Base-by-base conservation (phyloP, 2,797 vertebrate species). In the Microchirus variegatus region DNA sequence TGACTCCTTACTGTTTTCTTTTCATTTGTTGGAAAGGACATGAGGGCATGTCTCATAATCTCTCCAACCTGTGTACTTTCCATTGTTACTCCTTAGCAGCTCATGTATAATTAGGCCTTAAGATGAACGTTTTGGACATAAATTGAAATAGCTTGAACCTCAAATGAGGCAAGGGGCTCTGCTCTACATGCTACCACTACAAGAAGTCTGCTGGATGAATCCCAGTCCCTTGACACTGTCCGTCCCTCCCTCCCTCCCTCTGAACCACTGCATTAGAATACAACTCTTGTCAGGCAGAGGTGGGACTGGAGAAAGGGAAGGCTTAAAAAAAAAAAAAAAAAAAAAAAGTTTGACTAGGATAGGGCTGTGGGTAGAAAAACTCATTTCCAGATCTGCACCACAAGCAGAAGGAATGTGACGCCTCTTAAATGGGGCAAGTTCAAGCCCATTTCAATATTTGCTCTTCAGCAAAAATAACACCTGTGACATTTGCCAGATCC, bases 381-480 rank as follows among this genome's bases (percentile, higher is more conserved):
- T 81, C 47, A 89, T 89, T 91, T 90, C 72, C 70, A 87, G 86
- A 89, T 87, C 77, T 92, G 91, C 90, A 90, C 76, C 86, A 87
- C 85, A 84, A 89, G 91, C 90, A 90, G 80, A 92, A 85, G 70
- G 42, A 54, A 77, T 79, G 74, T 11, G 10, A 26, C 67, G 60
- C 63, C 68, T 68, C 67, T 82, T 75, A 71, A 86, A 80, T 51
- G 47, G 72, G 63, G 74, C 74, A 64, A 76, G 80, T 88, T 90
- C 84, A 86, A 82, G 80, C 81, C 83, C 83, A 87, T 91, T 90
- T 90, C 89, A 90, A 91, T 91, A 90, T 87, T 88, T 67, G 41
- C 83, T 89, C 81, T 90, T 90, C 90, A 91, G 89, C 90, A 91
- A 86, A 90, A 90, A 80, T 90, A 90, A 91, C 86, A 90, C 80